Base-by-base conservation (phyloP, 1,140 invertebrate genomes). In the Ruditapes philippinarum region DNA sequence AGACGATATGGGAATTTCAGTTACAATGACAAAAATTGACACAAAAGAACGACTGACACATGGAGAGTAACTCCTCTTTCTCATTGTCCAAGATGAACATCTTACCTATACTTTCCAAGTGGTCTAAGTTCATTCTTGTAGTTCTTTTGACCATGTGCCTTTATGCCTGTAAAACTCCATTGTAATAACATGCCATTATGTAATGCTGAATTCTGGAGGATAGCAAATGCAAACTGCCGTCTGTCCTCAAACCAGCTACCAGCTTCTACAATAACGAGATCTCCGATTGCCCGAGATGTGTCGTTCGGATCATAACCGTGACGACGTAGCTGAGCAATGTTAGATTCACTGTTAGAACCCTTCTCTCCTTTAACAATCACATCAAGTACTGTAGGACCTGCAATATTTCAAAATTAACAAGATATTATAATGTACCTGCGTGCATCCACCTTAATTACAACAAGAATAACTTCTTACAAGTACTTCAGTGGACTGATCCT, bases 51-150 rank as follows among this genome's bases (percentile, higher is more conserved):
- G n/a, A n/a, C n/a, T n/a, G n/a, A n/a, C n/a, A n/a, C n/a, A n/a
- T n/a, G n/a, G n/a, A n/a, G n/a, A n/a, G n/a, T n/a, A n/a, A n/a
- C n/a, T n/a, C n/a, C n/a, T n/a, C n/a, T n/a, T n/a, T n/a, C n/a
- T n/a, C n/a, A n/a, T n/a, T n/a, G n/a, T n/a, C n/a, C n/a, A n/a
- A n/a, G n/a, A n/a, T n/a, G 14, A 7, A 70, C 14, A 36, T 70
- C 36, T 70, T 11, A 81, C 79, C 36, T 62, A 25, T 40, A 40
- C 54, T 81, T 81, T 33, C 31, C 51, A 0, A 81, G 17, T 25
- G 79, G 79, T 45, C 36, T 60, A 42, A 42, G 33, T 81, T 81
- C 79, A 81, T 81, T 17, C 25, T 40, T 81, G 40, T 81, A 81
- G 33, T 28, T 62, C 2, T 40, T 45, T 14, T 40, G 33, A 5